Conservation (phyloP, 2,113 vertebrate genomes). For the Circaetus gallicus region DNA sequence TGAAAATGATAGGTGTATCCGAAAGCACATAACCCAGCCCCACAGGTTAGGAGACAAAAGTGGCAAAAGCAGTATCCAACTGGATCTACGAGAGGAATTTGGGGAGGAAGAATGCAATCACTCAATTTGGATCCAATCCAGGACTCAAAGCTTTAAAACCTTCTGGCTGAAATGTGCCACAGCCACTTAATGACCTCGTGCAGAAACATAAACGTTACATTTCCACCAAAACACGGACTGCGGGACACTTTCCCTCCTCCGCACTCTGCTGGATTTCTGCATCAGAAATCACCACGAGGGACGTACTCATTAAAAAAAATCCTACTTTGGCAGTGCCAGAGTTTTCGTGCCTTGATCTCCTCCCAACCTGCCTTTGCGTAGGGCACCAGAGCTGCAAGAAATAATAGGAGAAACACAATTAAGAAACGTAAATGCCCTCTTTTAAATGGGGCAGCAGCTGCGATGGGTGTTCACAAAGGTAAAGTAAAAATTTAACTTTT, state of each 20-base stretch:
- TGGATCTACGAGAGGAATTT: not conserved
- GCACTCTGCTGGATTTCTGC: not conserved
- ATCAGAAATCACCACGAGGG: not conserved
- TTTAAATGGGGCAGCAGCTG: not conserved
- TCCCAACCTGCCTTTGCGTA: not conserved
- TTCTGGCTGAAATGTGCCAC: not conserved
- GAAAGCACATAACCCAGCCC: not conserved
- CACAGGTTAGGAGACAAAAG: not conserved
- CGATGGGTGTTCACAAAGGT: not conserved
- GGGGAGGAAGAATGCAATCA: not conserved
- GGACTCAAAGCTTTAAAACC: not conserved
- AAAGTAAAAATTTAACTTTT: not conserved
- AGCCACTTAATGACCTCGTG: not conserved
- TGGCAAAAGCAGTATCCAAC: not conserved
- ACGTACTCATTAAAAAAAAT: fast-evolving
- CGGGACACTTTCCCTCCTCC: not conserved
- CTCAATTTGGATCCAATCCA: not conserved
- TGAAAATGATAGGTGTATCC: not conserved
- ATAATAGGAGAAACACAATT: not conserved
- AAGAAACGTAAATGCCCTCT: not conserved
- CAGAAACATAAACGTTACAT: fast-evolving
- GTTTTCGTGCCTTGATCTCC: not conserved
- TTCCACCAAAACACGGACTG: not conserved
- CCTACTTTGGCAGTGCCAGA: not conserved
- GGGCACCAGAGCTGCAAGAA: not conserved